Base-by-base conservation (phyloP, 2,888 invertebrate species). In the Drosophila borborema region DNA sequence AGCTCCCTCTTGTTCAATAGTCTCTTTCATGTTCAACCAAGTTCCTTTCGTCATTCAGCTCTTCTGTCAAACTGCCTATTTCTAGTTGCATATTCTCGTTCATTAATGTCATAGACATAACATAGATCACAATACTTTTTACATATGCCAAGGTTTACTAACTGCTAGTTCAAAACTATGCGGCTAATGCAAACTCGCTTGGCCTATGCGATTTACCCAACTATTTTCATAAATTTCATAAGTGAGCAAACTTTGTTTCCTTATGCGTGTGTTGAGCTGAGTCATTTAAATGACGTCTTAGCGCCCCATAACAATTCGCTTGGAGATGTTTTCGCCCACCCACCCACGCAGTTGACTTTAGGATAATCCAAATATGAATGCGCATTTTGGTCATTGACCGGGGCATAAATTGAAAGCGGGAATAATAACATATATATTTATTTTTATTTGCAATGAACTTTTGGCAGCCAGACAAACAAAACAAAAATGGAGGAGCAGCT, bases 381-480 rank as follows among this genome's bases (percentile, higher is more conserved):
- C 56, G 66, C 49, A 70, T 72, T 72, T 58, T 66, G 72, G 85
- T 48, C 81, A 80, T 80, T 86, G 87, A 70, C 76, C 72, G 68
- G 56, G 58, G 80, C 82, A 79, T 80, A 87, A 83, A 86, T 86
- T 87, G 65, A 58, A 23, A 51, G 34, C 65, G 38, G 65, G 31
- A 61, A 72, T 67, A 82, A 64, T 82, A 81, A 66, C 68, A 76
- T 59, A 85, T 77, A 66, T 80, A 75, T 88, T 86, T 86, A 75
- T 75, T 80, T 77, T 79, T 86, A 86, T 85, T 79, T 79, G 87
- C 87, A 74, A 65, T 84, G 79, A 86, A 83, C 74, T 77, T 72
- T 69, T 54, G 64, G 65, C 72, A 65, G 59, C 51, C 67, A 54
- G 43, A 54, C 64, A 28, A 28, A 28, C 40, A 60, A 77, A n/a